Conservation (phyloP, 2,888 invertebrate species). For the Dendrolimus pini region DNA sequence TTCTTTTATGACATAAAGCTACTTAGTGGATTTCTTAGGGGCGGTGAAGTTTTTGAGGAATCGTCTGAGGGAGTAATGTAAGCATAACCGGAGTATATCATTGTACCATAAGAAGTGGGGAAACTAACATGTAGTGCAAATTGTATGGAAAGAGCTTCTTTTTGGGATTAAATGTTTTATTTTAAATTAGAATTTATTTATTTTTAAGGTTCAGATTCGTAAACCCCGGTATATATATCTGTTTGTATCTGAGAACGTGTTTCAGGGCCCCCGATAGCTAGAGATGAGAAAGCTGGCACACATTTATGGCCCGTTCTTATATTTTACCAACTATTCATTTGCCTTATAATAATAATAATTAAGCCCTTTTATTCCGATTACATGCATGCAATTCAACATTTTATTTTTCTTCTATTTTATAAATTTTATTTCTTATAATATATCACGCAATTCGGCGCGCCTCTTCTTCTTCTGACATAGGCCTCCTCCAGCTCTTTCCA, state of each 20-base stretch:
- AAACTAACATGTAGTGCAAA: constrained; percentile 2
- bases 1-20: constrained; percentile 2
- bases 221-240: not conserved
- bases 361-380: too few relatives aligned
- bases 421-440: too few relatives aligned
- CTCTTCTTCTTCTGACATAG: too few relatives aligned
- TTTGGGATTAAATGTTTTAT: not conserved
- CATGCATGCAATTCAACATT: too few relatives aligned
- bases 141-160: constrained; percentile 2
- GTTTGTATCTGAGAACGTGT: not conserved
- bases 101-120: constrained; percentile 4
- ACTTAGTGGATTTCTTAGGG: constrained; percentile 10
- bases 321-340: too few relatives aligned
- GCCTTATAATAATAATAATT: too few relatives aligned
- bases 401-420: too few relatives aligned
- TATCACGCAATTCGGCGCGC: too few relatives aligned
- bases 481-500: too few relatives aligned
- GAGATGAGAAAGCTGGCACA: too few relatives aligned
- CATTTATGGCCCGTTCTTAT: too few relatives aligned
- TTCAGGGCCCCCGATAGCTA: too few relatives aligned
- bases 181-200: not conserved
- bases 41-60: constrained; percentile 9
- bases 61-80: constrained; percentile 4
- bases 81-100: constrained; percentile 2
- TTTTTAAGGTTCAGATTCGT: not conserved